Conservation (phyloP, 2,888 invertebrate species). For the Pycnomerus fuliginosus region DNA sequence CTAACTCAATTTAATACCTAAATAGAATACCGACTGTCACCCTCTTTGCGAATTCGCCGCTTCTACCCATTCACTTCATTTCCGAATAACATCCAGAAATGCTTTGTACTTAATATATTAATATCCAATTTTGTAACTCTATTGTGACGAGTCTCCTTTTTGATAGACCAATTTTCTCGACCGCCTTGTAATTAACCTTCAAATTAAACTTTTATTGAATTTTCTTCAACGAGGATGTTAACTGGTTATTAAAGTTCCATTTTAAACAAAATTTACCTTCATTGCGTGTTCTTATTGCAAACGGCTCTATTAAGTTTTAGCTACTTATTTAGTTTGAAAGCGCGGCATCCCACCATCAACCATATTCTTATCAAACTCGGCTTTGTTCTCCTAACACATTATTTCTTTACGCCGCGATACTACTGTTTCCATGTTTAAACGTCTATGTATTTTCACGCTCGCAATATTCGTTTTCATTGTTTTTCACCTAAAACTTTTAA, state of each 20-base stretch:
- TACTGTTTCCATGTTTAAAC: slow-evolving; percentile 9
- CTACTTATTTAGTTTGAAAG: slow-evolving; percentile 15
- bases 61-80: slow-evolving; percentile 18
- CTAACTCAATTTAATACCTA: slow-evolving; percentile 18
- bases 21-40: slow-evolving; percentile 19
- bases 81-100: slow-evolving; percentile 16
- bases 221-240: slow-evolving; percentile 6
- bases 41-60: slow-evolving; percentile 15
- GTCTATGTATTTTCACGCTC: too few relatives aligned
- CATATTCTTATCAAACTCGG: slow-evolving; percentile 18
- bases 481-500: too few relatives aligned
- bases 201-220: too few relatives aligned
- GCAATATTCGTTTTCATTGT: too few relatives aligned
- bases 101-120: slow-evolving; percentile 15
- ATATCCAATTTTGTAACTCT: slow-evolving; percentile 13
- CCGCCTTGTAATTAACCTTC: too few relatives aligned
- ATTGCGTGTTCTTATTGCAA: slow-evolving; percentile 12
- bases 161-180: slow-evolving; percentile 4
- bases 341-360: slow-evolving; percentile 10
- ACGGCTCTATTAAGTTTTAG: slow-evolving; percentile 12
- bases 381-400: slow-evolving; percentile 19
- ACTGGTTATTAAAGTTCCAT: slow-evolving; percentile 11
- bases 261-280: slow-evolving; percentile 5
- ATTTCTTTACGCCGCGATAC: slow-evolving; percentile 15
- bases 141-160: slow-evolving; percentile 7